Base-by-base conservation (phyloP, 2,888 invertebrate genomes). In the Rhamnusium bicolor region DNA sequence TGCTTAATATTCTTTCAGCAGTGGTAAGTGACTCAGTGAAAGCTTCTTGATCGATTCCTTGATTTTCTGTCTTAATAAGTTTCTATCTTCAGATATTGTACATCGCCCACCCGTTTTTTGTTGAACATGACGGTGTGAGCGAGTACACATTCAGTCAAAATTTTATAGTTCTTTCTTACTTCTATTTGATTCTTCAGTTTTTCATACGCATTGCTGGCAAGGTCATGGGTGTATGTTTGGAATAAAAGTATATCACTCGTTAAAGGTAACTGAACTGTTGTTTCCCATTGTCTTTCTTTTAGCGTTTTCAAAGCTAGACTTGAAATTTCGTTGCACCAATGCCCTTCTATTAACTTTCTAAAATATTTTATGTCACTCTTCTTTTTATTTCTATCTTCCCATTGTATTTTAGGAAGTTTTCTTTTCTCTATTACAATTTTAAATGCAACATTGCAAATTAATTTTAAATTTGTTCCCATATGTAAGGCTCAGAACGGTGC, bases 281-380 rank as follows among this genome's bases (percentile, higher is more conserved):
- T 81, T 54, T 77, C 67, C 74, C 77, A 77, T 10, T 77, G 72
- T 62, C 66, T 78, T 61, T 82, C 81, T 32, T 80, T 79, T 4
- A 82, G 66, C 29, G 51, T 63, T 72, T 83, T 82, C 14, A 76
- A 66, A 3, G 82, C 83, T 56, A 82, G 62, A 65, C 81, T 81
- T 0, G 80, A 77, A 19, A 81, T 21, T 71, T 83, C 81, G 14
- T 56, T 79, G 49, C 76, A 79, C 82, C 82, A 82, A 61, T 81
- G 81, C 8, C 61, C 70, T 27, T 71, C 72, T 27, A 83, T 62
- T 40, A 77, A 24, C 47, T 73, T 53, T 61, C 69, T 72, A 21
- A 74, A 46, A 49, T 73, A 71, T 60, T 69, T 73, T 10, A 76
- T 76, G 27, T 75, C 76, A 54, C 21, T 54, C 63, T 54, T 73